phyloP scores from a whole-genome alignment of 2,797 vertebrate species.

The Chelonia mydas region DNA sequence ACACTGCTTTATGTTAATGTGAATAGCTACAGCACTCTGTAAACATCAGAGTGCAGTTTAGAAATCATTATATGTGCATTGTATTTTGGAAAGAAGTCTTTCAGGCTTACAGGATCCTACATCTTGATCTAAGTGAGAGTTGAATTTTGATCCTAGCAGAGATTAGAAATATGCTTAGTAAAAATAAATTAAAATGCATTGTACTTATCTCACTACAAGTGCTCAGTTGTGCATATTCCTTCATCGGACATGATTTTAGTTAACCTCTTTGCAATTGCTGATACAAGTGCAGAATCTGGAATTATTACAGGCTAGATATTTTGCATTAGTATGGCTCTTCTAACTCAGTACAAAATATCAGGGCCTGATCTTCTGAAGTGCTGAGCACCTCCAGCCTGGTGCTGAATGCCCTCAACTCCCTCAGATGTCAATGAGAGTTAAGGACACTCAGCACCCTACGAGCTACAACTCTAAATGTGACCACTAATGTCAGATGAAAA shows the following conservation, averaged over 20 bases:
- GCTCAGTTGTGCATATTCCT: neutral
- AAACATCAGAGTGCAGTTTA: slow-evolving; percentile 31
- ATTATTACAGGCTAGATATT: neutral
- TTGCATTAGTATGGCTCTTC: neutral
- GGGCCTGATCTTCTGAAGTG: neutral
- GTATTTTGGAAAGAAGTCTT: neutral
- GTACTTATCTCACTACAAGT: neutral
- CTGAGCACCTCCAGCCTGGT: neutral
- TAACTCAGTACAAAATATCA: neutral
- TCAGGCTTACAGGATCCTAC: neutral
- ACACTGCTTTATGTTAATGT: neutral
- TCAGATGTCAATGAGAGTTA: neutral
- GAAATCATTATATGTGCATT: rapidly evolving
- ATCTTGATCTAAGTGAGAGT: neutral
- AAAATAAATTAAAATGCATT: neutral
- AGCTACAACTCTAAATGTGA: neutral
- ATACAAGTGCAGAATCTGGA: neutral
- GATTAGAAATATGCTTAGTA: neutral
- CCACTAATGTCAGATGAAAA: neutral
- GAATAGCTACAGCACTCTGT: slow-evolving; percentile 9
- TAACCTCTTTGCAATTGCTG: neutral
- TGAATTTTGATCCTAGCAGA: neutral
- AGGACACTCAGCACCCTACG: neutral
- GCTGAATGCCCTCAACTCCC: neutral
- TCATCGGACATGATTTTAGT: neutral